phyloP scores from a whole-genome alignment of 2,797 vertebrate genomes.

The Lagorchestes hirsutus region DNA sequence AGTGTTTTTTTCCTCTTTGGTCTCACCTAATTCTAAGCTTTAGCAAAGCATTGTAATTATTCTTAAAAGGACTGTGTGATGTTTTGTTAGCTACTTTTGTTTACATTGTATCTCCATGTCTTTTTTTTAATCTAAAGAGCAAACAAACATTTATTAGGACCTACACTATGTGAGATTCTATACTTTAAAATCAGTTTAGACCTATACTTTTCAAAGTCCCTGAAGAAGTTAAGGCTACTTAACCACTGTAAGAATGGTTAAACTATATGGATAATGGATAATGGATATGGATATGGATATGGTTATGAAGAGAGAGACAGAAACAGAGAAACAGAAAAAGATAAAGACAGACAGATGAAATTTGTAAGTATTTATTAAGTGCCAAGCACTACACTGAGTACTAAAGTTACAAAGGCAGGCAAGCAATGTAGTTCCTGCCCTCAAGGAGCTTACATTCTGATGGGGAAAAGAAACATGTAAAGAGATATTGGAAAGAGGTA shows the following conservation, averaged over 20 bases:
- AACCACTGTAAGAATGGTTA: background rate
- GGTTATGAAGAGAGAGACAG: too few species aligned
- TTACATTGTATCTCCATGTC: background rate
- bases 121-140: background rate
- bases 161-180: background rate
- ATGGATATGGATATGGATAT: too few species aligned
- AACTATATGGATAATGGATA: background rate
- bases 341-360: background rate
- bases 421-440: background rate
- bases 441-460: background rate
- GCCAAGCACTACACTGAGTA: background rate
- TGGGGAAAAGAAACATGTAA: background rate
- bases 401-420: background rate
- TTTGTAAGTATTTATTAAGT: background rate
- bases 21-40: background rate
- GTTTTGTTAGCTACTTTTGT: background rate
- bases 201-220: background rate
- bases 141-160: background rate
- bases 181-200: background rate
- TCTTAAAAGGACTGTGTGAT: background rate
- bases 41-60: background rate
- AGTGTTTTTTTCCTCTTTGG: background rate
- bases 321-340: too few species aligned
- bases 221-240: background rate
- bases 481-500: background rate